Conservation (phyloP, 2,888 invertebrate species). For the Mythimna lalbum region DNA sequence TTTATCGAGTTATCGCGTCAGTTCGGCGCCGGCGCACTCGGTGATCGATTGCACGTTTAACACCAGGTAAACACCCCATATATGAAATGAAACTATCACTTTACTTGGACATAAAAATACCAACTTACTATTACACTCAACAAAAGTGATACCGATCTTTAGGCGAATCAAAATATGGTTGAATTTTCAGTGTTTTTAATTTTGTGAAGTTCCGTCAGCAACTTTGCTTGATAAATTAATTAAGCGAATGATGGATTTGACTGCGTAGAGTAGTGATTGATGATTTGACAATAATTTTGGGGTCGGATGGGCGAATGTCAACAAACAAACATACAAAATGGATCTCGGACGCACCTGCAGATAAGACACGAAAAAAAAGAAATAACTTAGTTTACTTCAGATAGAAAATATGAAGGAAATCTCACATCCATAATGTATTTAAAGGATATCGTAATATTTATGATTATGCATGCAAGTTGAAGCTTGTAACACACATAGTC, state of each 20-base stretch:
- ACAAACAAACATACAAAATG: slow-evolving; percentile 64
- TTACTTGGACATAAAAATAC: slow-evolving; percentile 67
- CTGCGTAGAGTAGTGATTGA: slow-evolving; percentile 78
- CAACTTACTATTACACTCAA: slow-evolving; percentile 38
- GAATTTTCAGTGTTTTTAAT: slow-evolving; percentile 43
- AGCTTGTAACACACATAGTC: slow-evolving; percentile 1
- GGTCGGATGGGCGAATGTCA: slow-evolving; percentile 71
- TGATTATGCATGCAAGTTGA: slow-evolving; percentile 11
- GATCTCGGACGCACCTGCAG: slow-evolving; percentile 43
- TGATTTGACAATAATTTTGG: slow-evolving; percentile 81
- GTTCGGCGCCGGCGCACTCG: slow-evolving; percentile 74
- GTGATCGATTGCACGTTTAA: slow-evolving; percentile 74
- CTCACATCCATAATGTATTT: slow-evolving; percentile 11
- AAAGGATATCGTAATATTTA: slow-evolving; percentile 29
- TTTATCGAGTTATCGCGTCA: slow-evolving; percentile 63
- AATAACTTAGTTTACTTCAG: neutral
- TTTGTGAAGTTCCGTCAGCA: slow-evolving; percentile 32
- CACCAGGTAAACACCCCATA: slow-evolving; percentile 75
- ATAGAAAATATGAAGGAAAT: neutral
- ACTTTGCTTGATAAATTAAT: slow-evolving; percentile 76
- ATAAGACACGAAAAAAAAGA: slow-evolving; percentile 16
- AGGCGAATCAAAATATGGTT: slow-evolving; percentile 41
- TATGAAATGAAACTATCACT: slow-evolving; percentile 73
- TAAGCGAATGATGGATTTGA: slow-evolving; percentile 78
- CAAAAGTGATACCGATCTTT: slow-evolving; percentile 23